phyloP scores from a whole-genome alignment of 2,797 vertebrate genomes.

The Sphenodon punctatus region DNA sequence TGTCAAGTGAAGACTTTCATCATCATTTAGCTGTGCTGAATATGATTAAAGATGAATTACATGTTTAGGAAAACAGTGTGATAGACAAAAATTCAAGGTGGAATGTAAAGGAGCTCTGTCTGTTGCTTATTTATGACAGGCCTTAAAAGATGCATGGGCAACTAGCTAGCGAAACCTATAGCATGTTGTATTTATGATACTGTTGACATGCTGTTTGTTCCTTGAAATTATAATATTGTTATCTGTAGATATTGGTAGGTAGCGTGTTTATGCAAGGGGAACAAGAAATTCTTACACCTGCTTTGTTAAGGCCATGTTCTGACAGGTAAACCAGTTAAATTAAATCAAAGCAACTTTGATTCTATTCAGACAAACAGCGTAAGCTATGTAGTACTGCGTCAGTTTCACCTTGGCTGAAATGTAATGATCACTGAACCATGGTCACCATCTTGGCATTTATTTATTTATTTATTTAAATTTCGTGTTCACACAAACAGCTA shows the following conservation, averaged over 20 bases:
- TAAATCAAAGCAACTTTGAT: too few species aligned
- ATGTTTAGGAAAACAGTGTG: rapidly evolving
- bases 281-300: too few species aligned
- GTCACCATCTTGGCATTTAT: too few species aligned
- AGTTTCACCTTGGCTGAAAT: too few species aligned
- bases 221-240: not conserved
- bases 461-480: too few species aligned
- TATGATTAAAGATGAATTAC: not conserved
- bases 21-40: not conserved
- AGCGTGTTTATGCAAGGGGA: too few species aligned
- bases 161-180: not conserved
- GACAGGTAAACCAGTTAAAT: too few species aligned
- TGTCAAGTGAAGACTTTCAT: not conserved
- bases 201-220: not conserved
- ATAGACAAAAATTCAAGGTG: not conserved
- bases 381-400: too few species aligned
- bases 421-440: too few species aligned
- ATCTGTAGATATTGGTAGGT: not conserved
- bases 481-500: too few species aligned
- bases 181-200: not conserved
- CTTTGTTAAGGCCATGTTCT: too few species aligned
- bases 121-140: not conserved
- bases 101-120: not conserved
- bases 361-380: too few species aligned
- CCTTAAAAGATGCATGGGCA: not conserved